These are phyloP conservation scores for Stichopus chloronotus DNA, from an alignment of 35 echinoderm and acorn worm species.

Conservation along the genomic window DNA sequence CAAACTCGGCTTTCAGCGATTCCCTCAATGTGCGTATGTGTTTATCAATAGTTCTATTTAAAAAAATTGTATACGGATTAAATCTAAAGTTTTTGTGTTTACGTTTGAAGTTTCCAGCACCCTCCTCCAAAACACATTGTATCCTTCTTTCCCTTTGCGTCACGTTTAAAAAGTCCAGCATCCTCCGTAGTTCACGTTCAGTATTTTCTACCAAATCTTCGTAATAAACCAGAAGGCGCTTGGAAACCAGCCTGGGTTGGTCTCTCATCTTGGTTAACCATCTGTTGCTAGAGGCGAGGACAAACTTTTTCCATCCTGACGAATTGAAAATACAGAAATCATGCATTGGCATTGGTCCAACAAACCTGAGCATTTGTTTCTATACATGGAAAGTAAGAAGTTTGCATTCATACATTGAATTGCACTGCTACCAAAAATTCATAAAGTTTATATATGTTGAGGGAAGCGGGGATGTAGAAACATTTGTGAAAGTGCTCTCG, in stretches of 20 bases:
- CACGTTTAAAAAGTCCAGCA: conserved; percentile 27
- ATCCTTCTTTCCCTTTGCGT: conserved; percentile 7
- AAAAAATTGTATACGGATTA: not conserved
- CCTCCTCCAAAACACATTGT: not conserved
- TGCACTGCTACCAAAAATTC: too few species aligned
- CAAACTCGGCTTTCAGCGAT: not conserved
- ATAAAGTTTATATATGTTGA: too few species aligned
- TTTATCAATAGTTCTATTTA: conserved; percentile 24
- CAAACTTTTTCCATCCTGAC: conserved; percentile 6
- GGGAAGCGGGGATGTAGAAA: too few species aligned
- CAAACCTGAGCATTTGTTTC: too few species aligned
- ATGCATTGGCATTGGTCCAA: too few species aligned
- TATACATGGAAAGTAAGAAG: too few species aligned
- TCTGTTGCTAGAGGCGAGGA: not conserved
- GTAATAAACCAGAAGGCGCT: conserved; percentile 8
- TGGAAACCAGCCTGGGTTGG: not conserved
- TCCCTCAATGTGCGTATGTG: not conserved
- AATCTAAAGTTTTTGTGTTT: not conserved
- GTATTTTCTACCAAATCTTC: conserved; percentile 29
- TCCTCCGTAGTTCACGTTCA: not conserved
- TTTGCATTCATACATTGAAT: too few species aligned
- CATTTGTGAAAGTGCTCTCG: too few species aligned
- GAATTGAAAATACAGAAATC: not conserved
- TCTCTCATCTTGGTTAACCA: not conserved
- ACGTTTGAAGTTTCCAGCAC: conserved; percentile 14